Conservation (phyloP, 2,113 vertebrate genomes). For the Syngnathus typhle region DNA sequence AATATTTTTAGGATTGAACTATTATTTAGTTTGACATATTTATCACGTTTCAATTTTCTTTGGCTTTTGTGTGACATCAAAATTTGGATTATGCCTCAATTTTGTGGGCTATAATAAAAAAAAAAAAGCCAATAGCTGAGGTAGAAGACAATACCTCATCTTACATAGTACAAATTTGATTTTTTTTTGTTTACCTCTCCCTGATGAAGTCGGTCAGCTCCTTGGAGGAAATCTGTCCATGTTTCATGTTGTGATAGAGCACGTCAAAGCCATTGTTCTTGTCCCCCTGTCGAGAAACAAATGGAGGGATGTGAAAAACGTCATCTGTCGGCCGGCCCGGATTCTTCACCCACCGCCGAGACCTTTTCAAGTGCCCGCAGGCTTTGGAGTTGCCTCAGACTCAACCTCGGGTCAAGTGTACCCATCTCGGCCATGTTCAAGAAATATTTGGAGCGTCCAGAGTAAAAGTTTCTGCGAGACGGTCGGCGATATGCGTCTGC, state of each 20-base stretch:
- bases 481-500: slow-evolving; percentile 3
- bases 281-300: slow-evolving; percentile 77
- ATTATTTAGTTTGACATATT: too few relatives aligned
- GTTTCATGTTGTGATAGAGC: slow-evolving; percentile 98
- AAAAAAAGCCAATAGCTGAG: background rate
- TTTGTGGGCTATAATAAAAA: too few relatives aligned
- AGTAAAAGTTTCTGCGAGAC: background rate
- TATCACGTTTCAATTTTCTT: too few relatives aligned
- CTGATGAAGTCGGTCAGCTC: slow-evolving; percentile 95
- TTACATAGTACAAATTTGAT: too few relatives aligned
- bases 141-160: too few relatives aligned
- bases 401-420: slow-evolving; percentile 57
- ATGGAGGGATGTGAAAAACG: background rate
- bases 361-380: slow-evolving; percentile 44
- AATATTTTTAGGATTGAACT: too few relatives aligned
- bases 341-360: slow-evolving; percentile 32
- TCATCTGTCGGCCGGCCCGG: background rate
- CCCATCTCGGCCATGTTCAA: slow-evolving; percentile 51
- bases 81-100: too few relatives aligned
- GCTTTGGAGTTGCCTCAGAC: slow-evolving; percentile 51
- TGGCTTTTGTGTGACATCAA: too few relatives aligned
- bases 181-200: slow-evolving; percentile 77
- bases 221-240: slow-evolving; percentile 94
- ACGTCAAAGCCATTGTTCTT: slow-evolving; percentile 97
- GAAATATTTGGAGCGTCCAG: background rate